Conservation (phyloP, 2,113 vertebrate genomes). For the human (Homo sapiens) region DNA sequence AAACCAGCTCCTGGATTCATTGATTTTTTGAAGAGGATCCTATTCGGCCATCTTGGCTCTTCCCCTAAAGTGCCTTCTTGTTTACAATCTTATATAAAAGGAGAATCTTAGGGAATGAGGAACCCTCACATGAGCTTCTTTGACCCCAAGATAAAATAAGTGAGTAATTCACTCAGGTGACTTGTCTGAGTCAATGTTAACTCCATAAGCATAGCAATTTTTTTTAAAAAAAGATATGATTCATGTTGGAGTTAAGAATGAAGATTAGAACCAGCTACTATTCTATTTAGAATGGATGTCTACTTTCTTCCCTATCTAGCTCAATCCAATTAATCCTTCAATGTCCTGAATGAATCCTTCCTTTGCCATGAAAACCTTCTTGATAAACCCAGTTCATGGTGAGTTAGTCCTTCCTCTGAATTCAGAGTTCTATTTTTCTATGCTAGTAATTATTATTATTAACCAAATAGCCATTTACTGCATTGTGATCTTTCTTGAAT, state of each 20-base stretch:
- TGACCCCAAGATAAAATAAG: background rate
- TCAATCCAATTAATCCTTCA: background rate
- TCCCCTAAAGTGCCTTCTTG: background rate
- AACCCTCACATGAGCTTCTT: background rate
- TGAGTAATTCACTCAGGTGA: background rate
- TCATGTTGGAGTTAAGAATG: background rate
- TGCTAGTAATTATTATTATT: background rate
- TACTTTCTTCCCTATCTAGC: background rate
- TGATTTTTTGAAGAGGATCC: no score
- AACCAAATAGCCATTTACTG: background rate
- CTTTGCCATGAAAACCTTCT: background rate
- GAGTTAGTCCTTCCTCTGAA: background rate
- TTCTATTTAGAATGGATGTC: background rate
- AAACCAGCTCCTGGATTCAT: no score
- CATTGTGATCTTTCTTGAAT: background rate
- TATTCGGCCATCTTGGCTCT: no score
- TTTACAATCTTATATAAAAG: background rate
- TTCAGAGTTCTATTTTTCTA: background rate
- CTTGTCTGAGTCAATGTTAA: background rate
- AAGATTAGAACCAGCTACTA: background rate
- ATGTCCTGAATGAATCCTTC: background rate
- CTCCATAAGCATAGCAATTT: background rate
- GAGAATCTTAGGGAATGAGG: background rate
- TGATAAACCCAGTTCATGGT: background rate
- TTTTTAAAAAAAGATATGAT: background rate